Conservation (phyloP, 2,888 invertebrate genomes). For the Sarcophaga rosellei region DNA sequence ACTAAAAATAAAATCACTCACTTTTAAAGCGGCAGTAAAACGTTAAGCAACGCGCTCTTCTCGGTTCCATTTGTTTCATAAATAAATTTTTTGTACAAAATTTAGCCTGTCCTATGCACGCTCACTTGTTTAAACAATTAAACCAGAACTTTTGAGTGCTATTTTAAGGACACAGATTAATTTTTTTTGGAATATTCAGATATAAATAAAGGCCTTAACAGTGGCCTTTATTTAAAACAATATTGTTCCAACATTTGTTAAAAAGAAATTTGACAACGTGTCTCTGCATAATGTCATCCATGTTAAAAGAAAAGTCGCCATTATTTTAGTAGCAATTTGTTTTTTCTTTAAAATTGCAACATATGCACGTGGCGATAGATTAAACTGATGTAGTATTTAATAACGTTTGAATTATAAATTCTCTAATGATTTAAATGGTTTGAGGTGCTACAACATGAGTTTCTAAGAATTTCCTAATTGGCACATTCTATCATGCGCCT, state of each 20-base stretch:
- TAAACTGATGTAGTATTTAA: constrained; percentile 56
- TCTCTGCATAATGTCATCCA: background rate
- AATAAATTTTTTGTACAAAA: background rate
- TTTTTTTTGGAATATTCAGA: constrained; percentile 52
- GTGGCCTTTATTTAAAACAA: constrained; percentile 33
- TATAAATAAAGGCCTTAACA: background rate
- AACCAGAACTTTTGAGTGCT: constrained; percentile 70
- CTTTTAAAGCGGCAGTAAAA: constrained; percentile 11
- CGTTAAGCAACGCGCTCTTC: background rate
- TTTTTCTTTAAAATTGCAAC: constrained; percentile 42
- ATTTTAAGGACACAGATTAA: constrained; percentile 70
- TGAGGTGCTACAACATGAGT: constrained; percentile 57
- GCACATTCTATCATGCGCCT: background rate
- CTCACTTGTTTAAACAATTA: constrained; percentile 57
- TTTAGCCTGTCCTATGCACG: constrained; percentile 63
- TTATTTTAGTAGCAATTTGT: constrained; percentile 53
- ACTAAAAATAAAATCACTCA: constrained; percentile 2
- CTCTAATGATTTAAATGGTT: constrained; percentile 44
- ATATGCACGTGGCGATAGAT: constrained; percentile 66
- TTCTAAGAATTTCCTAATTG: background rate
- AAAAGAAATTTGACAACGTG: background rate
- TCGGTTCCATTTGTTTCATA: too few species aligned
- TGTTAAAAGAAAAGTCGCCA: constrained; percentile 25
- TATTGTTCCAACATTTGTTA: constrained; percentile 51
- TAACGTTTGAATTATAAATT: constrained; percentile 50